A percentile compares a stretch with the other conserved stretches of the same genome.
phyloP scores from a whole-genome alignment of 2,888 invertebrate genomes.

The Drosophila paracracens region DNA sequence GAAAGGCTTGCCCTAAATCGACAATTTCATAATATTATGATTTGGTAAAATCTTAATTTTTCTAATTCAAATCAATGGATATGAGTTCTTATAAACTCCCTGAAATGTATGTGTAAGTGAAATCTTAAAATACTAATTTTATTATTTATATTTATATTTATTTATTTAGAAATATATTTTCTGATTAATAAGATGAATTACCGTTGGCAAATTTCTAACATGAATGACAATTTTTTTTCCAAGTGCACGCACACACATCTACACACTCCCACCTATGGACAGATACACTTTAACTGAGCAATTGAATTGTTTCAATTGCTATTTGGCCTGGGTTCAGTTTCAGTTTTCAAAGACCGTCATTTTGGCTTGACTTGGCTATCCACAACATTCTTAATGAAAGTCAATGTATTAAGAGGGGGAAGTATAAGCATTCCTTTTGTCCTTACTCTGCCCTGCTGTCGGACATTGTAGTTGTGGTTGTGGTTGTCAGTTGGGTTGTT shows the following conservation, averaged over 20 bases:
- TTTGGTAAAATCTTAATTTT: background rate
- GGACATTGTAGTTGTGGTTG: slow-evolving; percentile 26
- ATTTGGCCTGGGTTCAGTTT: slow-evolving; percentile 50
- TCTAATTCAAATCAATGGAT: background rate
- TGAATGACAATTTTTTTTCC: background rate
- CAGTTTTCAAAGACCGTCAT: slow-evolving; percentile 23
- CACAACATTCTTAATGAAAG: slow-evolving; percentile 71
- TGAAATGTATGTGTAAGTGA: background rate
- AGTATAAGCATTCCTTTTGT: slow-evolving; percentile 9
- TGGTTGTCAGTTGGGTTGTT: slow-evolving; percentile 32
- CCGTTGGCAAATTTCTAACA: background rate
- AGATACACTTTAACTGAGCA: slow-evolving; percentile 42
- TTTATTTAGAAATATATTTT: background rate
- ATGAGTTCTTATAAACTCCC: background rate
- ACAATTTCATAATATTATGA: background rate
- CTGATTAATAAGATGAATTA: background rate
- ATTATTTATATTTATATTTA: background rate
- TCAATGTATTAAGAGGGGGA: slow-evolving; percentile 50
- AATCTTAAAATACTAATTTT: background rate
- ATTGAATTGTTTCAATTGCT: slow-evolving; percentile 77
- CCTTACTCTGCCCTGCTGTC: slow-evolving; percentile 13
- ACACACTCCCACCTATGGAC: slow-evolving; percentile 22
- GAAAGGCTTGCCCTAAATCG: background rate
- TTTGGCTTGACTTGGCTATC: slow-evolving; percentile 32
- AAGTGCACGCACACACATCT: background rate